These are phyloP conservation scores for Diachrysia chrysitis DNA, from an alignment of 2,888 invertebrate genomes.

Conservation along the genomic window DNA sequence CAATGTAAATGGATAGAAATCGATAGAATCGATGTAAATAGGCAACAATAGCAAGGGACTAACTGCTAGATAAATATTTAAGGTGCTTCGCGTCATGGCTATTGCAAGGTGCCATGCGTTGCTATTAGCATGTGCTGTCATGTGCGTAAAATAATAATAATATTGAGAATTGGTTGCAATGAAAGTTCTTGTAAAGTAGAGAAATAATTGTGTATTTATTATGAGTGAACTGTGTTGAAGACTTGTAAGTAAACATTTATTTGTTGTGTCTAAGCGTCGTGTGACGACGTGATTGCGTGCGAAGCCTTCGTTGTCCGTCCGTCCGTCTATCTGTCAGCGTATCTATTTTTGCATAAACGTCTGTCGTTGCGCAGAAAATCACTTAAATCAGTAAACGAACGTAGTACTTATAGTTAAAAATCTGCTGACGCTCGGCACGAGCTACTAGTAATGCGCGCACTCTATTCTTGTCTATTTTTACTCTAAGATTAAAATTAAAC, in stretches of 20 bases:
- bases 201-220: slow-evolving; percentile 65
- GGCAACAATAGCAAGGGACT: slow-evolving; percentile 35
- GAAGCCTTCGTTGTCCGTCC: too few species aligned
- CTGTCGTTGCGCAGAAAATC: too few species aligned
- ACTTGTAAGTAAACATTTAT: slow-evolving; percentile 54
- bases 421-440: too few species aligned
- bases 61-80: slow-evolving; percentile 45
- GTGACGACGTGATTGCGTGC: slow-evolving; percentile 45
- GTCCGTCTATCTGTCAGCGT: too few species aligned
- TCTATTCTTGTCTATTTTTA: too few species aligned
- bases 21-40: slow-evolving; percentile 56
- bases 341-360: too few species aligned
- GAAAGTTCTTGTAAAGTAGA: slow-evolving; percentile 56
- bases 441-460: too few species aligned
- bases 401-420: too few species aligned
- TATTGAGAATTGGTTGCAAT: slow-evolving; percentile 51
- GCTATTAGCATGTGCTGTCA: too few species aligned
- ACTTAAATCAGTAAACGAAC: too few species aligned
- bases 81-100: slow-evolving; percentile 69
- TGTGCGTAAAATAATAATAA: slow-evolving; percentile 39
- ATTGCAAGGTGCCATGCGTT: slow-evolving; percentile 50
- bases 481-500: too few species aligned
- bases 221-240: slow-evolving; percentile 58
- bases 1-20: too few species aligned
- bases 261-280: slow-evolving; percentile 48